These are phyloP conservation scores for Telmatochromis sp. DNA, from an alignment of 2,113 vertebrate genomes.

Conservation along the genomic window DNA sequence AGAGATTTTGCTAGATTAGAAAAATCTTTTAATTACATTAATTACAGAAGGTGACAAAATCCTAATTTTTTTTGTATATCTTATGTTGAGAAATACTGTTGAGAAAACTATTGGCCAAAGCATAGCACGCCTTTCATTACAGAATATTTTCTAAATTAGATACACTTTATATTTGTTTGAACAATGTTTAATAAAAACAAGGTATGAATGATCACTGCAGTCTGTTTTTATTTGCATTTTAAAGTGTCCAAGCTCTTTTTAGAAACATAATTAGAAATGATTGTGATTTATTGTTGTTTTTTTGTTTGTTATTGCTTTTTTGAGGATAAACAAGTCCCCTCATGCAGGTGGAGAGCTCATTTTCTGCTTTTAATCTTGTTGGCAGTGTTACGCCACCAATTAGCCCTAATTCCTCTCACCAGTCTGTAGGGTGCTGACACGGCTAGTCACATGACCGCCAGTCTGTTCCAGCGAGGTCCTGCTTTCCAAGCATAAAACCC, in stretches of 20 bases:
- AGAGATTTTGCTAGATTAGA: not conserved
- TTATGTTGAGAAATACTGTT: not conserved
- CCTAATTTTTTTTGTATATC: not conserved
- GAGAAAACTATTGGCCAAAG: not conserved
- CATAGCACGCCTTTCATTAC: not conserved
- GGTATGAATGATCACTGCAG: not conserved
- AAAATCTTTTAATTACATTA: not conserved
- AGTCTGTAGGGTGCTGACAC: constrained; percentile 9
- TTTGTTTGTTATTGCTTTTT: not conserved
- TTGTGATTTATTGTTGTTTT: not conserved
- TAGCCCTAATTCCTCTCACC: not conserved
- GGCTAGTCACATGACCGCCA: constrained; percentile 7
- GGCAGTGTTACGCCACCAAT: not conserved
- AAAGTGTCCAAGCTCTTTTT: not conserved
- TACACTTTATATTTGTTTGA: not conserved
- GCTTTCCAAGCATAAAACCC: constrained; percentile 2
- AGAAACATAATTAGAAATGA: not conserved
- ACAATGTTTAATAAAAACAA: not conserved
- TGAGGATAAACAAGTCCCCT: not conserved
- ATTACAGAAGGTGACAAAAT: not conserved
- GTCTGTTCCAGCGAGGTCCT: constrained; percentile 14
- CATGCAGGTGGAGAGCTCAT: not conserved
- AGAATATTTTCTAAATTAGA: not conserved
- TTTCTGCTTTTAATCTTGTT: not conserved
- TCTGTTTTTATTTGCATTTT: not conserved